Conservation (phyloP, 2,797 vertebrate species). For the Prionace glauca region DNA sequence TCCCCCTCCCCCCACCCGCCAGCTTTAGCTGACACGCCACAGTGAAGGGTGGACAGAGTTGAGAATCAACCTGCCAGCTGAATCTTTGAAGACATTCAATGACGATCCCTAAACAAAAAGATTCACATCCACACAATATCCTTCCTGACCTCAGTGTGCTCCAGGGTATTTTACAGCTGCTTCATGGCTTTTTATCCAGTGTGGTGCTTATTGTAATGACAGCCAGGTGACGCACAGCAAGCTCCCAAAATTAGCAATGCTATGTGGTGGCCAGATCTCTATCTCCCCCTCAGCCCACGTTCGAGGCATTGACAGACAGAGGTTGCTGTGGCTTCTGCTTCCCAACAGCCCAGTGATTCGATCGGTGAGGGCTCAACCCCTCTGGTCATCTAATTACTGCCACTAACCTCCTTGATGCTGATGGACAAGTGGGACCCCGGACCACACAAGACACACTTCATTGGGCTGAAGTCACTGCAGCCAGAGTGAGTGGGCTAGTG, state of each 20-base stretch:
- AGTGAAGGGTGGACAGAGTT: background rate
- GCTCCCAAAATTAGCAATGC: background rate
- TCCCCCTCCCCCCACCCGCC: too few relatives aligned
- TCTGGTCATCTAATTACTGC: constrained; percentile 42
- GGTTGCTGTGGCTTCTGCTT: too few relatives aligned
- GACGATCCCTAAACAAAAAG: background rate
- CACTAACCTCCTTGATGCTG: constrained; percentile 41
- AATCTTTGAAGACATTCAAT: background rate
- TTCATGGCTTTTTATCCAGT: background rate
- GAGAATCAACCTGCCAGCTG: background rate
- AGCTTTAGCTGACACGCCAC: background rate
- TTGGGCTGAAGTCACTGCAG: background rate
- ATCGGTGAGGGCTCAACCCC: constrained; percentile 32
- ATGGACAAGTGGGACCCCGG: background rate
- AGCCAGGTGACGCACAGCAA: background rate
- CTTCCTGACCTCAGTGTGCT: background rate
- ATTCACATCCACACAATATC: background rate
- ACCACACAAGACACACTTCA: background rate
- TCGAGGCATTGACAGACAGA: too few relatives aligned
- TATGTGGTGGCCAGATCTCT: background rate
- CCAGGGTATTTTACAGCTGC: background rate
- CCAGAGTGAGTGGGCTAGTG: background rate
- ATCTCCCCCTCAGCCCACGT: too few relatives aligned
- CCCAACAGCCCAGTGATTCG: too few relatives aligned
- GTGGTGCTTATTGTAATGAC: background rate